Evolutionary conservation across 2,797 vertebrate species (phyloP).

Genomic region (Streptopelia turtur): DNA sequence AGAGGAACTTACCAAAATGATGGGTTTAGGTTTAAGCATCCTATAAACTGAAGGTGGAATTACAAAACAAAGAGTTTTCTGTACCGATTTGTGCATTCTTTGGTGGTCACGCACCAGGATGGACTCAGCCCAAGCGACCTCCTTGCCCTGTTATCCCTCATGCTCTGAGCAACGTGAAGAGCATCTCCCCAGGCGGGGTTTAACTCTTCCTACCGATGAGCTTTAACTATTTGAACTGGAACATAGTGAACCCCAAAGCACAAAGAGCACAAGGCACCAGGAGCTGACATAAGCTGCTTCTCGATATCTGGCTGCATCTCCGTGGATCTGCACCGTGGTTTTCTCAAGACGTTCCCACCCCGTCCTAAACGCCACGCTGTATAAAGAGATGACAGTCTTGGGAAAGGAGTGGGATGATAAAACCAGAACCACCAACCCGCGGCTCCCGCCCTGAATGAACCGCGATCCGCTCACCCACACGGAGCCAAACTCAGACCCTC

Average conservation of each 20-base stretch:
- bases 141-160: rapidly evolving
- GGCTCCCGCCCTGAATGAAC: background rate
- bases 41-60: background rate
- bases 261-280: background rate
- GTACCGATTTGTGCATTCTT: background rate
- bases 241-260: background rate
- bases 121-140: background rate
- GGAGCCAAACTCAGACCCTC: too few species aligned
- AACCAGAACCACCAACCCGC: background rate
- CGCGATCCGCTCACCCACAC: background rate
- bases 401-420: conserved; percentile 63
- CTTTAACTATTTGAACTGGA: background rate
- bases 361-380: background rate
- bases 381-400: conserved; percentile 23
- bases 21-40: background rate
- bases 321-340: background rate
- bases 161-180: rapidly evolving
- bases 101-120: rapidly evolving
- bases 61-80: background rate
- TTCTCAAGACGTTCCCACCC: conserved; percentile 11
- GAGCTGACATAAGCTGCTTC: background rate
- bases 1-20: background rate
- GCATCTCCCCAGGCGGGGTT: background rate
- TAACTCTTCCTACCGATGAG: background rate
- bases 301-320: background rate